Base-by-base conservation (phyloP, 2,797 vertebrate genomes). In the Spinibarbus caldwelli region DNA sequence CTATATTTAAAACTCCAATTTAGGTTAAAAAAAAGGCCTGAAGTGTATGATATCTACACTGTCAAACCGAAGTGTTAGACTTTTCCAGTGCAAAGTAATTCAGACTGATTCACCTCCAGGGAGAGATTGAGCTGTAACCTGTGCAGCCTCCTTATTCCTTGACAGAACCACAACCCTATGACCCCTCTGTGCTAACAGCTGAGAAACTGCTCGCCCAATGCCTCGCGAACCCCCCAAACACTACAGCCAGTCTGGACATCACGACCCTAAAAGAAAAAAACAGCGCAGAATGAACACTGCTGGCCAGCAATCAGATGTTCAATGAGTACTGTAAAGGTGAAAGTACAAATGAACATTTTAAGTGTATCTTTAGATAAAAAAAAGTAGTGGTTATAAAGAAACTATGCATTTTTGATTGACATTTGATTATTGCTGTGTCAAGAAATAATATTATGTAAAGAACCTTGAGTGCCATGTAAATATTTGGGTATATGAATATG, bases 191-290 rank as follows among this genome's bases (percentile, higher is more conserved):
- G 97, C 96, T 93, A 98, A 91, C 70, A 97, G 88, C 75, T 90
- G 92, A 76, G 96, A 94, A 84, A 96, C 96, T 0, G 97, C 96
- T 89, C 41, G 92, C 78, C 98, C 98, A 19, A 99, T 96, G 71
- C 98, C 98, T 70, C 97, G 93, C 72, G 98, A 98, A 75, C 98
- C 98, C 54, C n/a, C 98, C 98, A 80, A 96, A 96, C 34, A 99
- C 88, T 26, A 97, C 97, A 0, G 96, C 96, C 78, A 98, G 88
- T 89, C 94, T 94, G 89, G 93, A 93, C 98, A 98, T 98, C 86
- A 86, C 57, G 2, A 11, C 11, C 87, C 85, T 84, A 12, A 6
- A 71, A 77, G 31, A 62, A 57, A 68, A 26, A 71, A 23, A 26
- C 12, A 36, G 4, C 12, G 31, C 11, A 57, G 15, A 36, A 29